These are phyloP conservation scores for Hycleus phaleratus DNA, from an alignment of 1,140 invertebrate species.

Conservation along the genomic window DNA sequence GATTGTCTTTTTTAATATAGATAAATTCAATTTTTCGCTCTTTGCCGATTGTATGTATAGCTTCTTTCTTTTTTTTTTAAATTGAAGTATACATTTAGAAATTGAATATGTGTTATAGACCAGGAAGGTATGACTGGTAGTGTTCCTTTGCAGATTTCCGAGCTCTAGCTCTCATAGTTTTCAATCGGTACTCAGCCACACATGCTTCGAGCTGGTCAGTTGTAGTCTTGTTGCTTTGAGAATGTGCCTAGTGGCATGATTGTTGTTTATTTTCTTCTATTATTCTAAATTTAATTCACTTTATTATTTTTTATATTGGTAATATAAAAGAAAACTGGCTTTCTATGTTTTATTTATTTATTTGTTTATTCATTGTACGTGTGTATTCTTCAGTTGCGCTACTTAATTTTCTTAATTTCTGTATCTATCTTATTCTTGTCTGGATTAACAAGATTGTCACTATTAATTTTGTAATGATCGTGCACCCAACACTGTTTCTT, in stretches of 20 bases:
- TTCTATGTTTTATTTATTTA: conserved; percentile 2
- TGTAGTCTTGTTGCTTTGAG: conserved; percentile 28
- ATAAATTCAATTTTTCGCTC: neutral
- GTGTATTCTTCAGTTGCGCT: too few species aligned
- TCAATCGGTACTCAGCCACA: conserved; percentile 46
- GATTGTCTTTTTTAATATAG: too few species aligned
- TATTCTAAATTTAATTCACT: conserved; percentile 2
- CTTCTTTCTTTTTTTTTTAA: conserved; percentile 2
- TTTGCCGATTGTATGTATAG: conserved; percentile 8
- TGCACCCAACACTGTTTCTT: conserved; percentile 12
- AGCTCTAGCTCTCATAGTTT: conserved; percentile 62
- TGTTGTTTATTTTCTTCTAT: conserved; percentile 1
- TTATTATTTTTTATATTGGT: conserved; percentile 3
- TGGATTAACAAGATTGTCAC: too few species aligned
- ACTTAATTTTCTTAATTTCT: too few species aligned
- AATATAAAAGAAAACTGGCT: neutral
- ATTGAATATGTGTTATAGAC: conserved; percentile 7
- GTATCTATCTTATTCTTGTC: too few species aligned
- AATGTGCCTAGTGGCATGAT: conserved; percentile 26
- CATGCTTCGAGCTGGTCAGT: conserved; percentile 48
- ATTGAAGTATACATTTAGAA: too few species aligned
- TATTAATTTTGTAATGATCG: neutral
- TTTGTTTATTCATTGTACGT: too few species aligned
- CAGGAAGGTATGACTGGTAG: conserved; percentile 31
- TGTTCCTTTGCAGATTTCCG: conserved; percentile 64